These are phyloP conservation scores for Scytalopus superciliaris DNA, from an alignment of 2,113 vertebrate genomes.

Conservation along the genomic window DNA sequence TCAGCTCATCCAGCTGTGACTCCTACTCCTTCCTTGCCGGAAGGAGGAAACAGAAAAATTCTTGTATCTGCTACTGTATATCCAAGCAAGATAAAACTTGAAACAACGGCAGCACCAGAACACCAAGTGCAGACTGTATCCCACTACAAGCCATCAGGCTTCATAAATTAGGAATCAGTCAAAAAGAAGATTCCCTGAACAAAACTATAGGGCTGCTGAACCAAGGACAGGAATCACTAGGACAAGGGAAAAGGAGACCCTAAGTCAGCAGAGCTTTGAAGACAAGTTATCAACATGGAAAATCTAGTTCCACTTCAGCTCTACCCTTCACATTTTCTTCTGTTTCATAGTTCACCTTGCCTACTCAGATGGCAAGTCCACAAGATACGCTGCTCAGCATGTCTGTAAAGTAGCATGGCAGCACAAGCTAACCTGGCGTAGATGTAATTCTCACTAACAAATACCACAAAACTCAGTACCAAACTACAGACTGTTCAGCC, in stretches of 20 bases:
- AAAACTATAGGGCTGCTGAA: neutral
- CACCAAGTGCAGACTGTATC: neutral
- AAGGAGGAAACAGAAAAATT: neutral
- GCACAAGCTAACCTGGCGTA: neutral
- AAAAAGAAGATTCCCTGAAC: neutral
- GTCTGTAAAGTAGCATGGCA: neutral
- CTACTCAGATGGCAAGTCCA: neutral
- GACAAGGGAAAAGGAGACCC: neutral
- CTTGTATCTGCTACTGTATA: neutral
- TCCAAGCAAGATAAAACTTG: neutral
- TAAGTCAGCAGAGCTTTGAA: neutral
- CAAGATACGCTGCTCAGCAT: neutral
- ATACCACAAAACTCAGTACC: neutral
- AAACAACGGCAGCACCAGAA: neutral
- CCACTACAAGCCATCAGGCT: neutral
- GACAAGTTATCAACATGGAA: neutral
- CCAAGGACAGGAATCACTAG: neutral
- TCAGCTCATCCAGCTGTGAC: neutral
- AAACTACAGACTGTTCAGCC: neutral
- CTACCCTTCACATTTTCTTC: neutral
- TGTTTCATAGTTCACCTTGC: neutral
- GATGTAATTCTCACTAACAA: neutral
- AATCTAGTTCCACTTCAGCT: neutral
- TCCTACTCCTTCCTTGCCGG: neutral
- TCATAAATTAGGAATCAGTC: neutral